Base-by-base conservation (phyloP, 2,888 invertebrate species). In the Lasioglossum marginatum region DNA sequence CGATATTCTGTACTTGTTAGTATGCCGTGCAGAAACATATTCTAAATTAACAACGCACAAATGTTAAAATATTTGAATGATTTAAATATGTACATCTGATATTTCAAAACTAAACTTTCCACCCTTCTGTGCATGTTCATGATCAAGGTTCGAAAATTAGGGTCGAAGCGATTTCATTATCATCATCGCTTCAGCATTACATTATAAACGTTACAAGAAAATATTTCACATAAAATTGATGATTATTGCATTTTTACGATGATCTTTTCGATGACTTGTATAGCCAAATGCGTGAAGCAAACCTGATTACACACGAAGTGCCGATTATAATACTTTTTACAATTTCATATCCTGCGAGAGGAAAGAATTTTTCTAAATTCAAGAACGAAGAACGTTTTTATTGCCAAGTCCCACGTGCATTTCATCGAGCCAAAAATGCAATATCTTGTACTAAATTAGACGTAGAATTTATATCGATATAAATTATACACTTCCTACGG, bases 391-490 rank as follows among this genome's bases (percentile, higher is more conserved):
- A 60, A 23, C 34, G 27, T 31, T 23, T 68, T 60, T 48, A 43
- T 34, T 52, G 8, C 34, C 23, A 23, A 23, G 60, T 78, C 84
- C 83, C 83, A 75, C 74, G 43, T 78, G 84, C 83, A 84, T 84
- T 84, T 84, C 84, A 78, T 71, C 43, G 34, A 78, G 74, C 43
- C 43, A 63, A 78, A 83, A 84, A 83, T 83, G 83, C 83, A 83
- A 78, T 84, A 83, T 78, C 63, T 75, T 83, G 60, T 78, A 78
- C 60, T 63, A 78, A 83, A 83, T 83, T 83, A 74, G 82, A 71
- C 60, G 83, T 84, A 82, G 83, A 74, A 71, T 83, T 84, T 83
- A 71, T 83, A 84, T 75, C 40, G n/a, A 77, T 70, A 80, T 79
- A 76, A 43, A 78, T 73, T 77, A 78, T 79, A 82, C 66, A 68